Conservation (phyloP, 2,113 vertebrate genomes). For the Ibidorhyncha struthersii region DNA sequence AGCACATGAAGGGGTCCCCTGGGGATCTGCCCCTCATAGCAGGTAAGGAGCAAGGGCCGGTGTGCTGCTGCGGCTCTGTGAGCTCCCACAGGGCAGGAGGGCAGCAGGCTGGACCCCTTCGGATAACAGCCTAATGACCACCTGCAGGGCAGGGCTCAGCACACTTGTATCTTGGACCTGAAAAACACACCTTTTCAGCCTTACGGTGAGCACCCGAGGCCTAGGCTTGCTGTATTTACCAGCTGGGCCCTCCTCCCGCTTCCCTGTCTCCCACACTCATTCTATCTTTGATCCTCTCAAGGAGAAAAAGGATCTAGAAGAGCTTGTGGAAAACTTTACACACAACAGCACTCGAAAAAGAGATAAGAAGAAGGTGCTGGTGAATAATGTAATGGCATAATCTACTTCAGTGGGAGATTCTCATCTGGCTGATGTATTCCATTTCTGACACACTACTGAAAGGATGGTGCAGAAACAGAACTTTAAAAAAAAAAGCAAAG, state of each 20-base stretch:
- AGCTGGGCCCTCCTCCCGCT: not conserved
- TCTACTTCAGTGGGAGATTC: not conserved
- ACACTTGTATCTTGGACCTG: not conserved
- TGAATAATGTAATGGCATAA: conserved; percentile 11
- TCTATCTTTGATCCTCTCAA: conserved; percentile 44
- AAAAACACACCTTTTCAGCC: not conserved
- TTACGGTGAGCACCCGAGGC: accelerated
- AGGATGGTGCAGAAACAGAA: not conserved
- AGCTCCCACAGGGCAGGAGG: not conserved
- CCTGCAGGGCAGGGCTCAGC: not conserved
- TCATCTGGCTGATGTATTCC: conserved; percentile 19
- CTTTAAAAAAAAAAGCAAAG: not conserved
- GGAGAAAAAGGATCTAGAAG: conserved; percentile 37
- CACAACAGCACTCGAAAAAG: conserved; percentile 20
- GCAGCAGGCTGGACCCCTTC: not conserved
- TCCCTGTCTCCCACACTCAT: conserved; percentile 27
- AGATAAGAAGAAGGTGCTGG: conserved; percentile 56
- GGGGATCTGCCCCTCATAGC: not conserved
- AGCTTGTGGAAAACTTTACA: conserved; percentile 57
- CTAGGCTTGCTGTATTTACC: not conserved
- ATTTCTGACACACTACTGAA: conserved; percentile 33
- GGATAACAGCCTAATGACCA: not conserved
- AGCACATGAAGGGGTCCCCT: not conserved
- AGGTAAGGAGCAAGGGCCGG: not conserved
- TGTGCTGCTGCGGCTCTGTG: not conserved